phyloP scores from a whole-genome alignment of 1,140 invertebrate species.

The Psilanteris sp. region DNA sequence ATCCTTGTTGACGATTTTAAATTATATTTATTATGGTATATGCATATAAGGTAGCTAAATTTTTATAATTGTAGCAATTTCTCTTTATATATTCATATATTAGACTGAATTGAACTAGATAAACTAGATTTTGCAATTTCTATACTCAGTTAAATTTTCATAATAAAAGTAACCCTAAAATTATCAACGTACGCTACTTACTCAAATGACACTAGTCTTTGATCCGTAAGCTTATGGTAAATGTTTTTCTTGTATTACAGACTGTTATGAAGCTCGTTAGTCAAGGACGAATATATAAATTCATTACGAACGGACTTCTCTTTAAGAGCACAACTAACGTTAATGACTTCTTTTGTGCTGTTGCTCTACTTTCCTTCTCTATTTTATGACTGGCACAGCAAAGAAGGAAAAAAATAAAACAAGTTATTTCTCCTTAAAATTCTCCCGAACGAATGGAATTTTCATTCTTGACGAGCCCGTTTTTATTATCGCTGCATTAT shows the following conservation, averaged over 20 bases:
- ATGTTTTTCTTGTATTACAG: conserved; percentile 15
- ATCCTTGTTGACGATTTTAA: too few species aligned
- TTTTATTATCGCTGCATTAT: conserved; percentile 12
- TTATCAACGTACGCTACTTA: too few species aligned
- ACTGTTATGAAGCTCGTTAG: conserved; percentile 64
- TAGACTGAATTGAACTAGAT: too few species aligned
- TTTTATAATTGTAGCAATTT: too few species aligned
- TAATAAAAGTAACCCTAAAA: too few species aligned
- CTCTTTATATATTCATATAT: too few species aligned
- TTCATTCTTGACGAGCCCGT: conserved; percentile 1
- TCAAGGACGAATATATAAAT: conserved; percentile 66
- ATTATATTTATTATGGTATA: too few species aligned
- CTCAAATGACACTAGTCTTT: conserved; percentile 8
- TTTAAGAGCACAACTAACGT: conserved; percentile 30
- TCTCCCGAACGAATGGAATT: background rate
- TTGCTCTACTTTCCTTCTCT: conserved; percentile 12
- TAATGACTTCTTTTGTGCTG: conserved; percentile 37
- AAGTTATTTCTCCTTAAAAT: conserved; percentile 3
- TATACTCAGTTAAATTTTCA: too few species aligned
- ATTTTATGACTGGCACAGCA: conserved; percentile 14
- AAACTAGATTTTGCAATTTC: too few species aligned
- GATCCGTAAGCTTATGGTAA: conserved; percentile 18
- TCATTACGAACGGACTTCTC: conserved; percentile 60
- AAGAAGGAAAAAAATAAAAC: conserved; percentile 1
- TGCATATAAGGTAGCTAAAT: too few species aligned